phyloP scores from a whole-genome alignment of 2,797 vertebrate genomes.

The Zalophus californianus region DNA sequence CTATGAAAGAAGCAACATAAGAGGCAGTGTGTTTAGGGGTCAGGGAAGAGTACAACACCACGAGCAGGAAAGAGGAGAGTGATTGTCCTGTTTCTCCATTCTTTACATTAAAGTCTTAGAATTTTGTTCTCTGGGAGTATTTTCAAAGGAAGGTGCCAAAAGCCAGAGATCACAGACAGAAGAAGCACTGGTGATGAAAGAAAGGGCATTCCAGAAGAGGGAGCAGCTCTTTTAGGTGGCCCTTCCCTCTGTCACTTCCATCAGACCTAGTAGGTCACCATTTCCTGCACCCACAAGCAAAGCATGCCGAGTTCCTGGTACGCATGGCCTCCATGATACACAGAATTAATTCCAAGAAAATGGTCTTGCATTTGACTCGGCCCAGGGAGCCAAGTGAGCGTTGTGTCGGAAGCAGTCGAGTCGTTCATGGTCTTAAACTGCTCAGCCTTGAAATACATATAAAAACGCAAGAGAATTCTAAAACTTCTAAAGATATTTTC shows the following conservation, averaged over 20 bases:
- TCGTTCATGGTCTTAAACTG: not conserved
- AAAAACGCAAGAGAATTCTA: not conserved
- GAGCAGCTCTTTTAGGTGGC: not conserved
- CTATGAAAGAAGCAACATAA: not conserved
- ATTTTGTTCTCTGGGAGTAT: not conserved
- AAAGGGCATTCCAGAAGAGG: not conserved
- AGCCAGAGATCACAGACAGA: not conserved
- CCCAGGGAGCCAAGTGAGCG: not conserved
- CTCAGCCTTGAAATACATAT: not conserved
- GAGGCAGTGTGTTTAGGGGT: not conserved
- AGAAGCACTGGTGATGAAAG: not conserved
- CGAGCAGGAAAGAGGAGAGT: not conserved
- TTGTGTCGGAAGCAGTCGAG: not conserved
- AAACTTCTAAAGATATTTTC: slow-evolving; percentile 44
- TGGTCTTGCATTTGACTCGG: not conserved
- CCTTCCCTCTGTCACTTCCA: fast-evolving
- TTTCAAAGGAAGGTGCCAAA: not conserved
- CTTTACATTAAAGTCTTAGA: not conserved
- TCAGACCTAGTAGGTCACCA: not conserved
- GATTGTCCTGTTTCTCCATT: not conserved
- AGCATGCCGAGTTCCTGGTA: not conserved
- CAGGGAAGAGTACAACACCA: not conserved
- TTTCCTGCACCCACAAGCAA: not conserved
- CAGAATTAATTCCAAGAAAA: not conserved
- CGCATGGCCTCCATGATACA: not conserved